A percentile compares a stretch with the other conserved stretches of the same genome.
Conservation (phyloP, 2,888 invertebrate species). For the Epirrhoe tristata region DNA sequence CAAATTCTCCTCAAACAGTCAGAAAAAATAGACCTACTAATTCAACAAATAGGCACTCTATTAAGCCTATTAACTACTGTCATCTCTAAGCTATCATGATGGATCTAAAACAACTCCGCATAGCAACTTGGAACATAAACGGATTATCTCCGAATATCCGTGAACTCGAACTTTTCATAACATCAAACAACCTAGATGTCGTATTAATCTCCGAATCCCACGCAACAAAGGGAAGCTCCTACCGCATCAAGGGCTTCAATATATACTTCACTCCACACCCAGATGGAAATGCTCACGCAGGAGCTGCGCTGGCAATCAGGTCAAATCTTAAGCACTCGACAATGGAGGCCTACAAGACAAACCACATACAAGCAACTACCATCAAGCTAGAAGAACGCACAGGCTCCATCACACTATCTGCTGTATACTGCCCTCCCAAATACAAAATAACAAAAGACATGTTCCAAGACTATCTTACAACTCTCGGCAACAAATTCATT, state of each 20-base stretch:
- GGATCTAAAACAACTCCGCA: too few relatives aligned
- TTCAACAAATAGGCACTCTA: too few relatives aligned
- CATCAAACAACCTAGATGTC: not conserved
- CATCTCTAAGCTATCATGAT: too few relatives aligned
- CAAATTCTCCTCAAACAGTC: too few relatives aligned
- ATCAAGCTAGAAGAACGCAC: not conserved
- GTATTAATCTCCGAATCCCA: not conserved
- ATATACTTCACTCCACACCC: not conserved
- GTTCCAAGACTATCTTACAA: not conserved
- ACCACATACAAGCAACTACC: not conserved
- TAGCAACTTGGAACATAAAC: too few relatives aligned
- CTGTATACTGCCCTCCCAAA: slow-evolving; percentile 9
- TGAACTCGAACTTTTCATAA: too few relatives aligned
- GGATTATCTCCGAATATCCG: too few relatives aligned
- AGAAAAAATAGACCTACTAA: too few relatives aligned
- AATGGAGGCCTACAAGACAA: not conserved
- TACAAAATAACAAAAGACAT: not conserved
- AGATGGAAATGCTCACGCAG: not conserved
- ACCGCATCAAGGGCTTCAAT: not conserved
- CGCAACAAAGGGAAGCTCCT: not conserved
- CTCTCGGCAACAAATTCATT: not conserved
- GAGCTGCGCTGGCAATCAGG: not conserved
- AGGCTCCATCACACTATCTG: not conserved
- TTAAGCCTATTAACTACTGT: too few relatives aligned
- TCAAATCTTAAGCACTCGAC: not conserved